Evolutionary conservation across 2,797 vertebrate genomes (phyloP).

Genomic region (Mus spretus): DNA sequence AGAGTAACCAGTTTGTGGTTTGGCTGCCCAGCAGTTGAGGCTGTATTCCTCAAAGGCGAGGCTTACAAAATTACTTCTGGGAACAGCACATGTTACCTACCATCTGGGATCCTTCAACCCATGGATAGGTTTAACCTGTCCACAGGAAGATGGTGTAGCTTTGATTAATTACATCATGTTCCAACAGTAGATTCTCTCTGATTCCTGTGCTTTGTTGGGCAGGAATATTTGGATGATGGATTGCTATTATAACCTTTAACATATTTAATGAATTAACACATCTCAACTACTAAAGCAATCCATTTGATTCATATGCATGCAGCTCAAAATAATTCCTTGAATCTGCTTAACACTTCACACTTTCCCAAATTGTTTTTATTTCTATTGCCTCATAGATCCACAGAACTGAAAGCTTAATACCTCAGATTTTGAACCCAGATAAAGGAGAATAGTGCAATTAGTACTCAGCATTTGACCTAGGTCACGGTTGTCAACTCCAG

Average conservation of each 20-base stretch:
- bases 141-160: slow-evolving; percentile 37
- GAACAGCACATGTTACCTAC: slow-evolving; percentile 5
- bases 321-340: slow-evolving; percentile 45
- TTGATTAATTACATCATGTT: slow-evolving; percentile 45
- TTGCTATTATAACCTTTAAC: slow-evolving; percentile 61
- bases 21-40: not conserved
- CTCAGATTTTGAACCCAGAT: slow-evolving; percentile 26
- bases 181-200: slow-evolving; percentile 52
- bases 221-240: slow-evolving; percentile 53
- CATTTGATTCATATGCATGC: slow-evolving; percentile 61
- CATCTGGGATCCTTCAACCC: slow-evolving; percentile 31
- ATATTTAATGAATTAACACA: slow-evolving; percentile 65
- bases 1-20: slow-evolving; percentile 39
- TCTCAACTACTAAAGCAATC: slow-evolving; percentile 62
- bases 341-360: slow-evolving; percentile 60
- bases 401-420: slow-evolving; percentile 48
- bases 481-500: slow-evolving; percentile 26
- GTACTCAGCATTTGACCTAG: not conserved
- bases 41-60: slow-evolving; percentile 10
- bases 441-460: slow-evolving; percentile 1
- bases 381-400: slow-evolving; percentile 49
- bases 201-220: slow-evolving; percentile 33
- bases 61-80: slow-evolving; percentile 57
- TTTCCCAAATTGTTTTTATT: slow-evolving; percentile 62
- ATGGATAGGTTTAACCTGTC: slow-evolving; percentile 42